These are phyloP conservation scores for Eudemis profundana DNA, from an alignment of 2,888 invertebrate genomes.

Conservation along the genomic window DNA sequence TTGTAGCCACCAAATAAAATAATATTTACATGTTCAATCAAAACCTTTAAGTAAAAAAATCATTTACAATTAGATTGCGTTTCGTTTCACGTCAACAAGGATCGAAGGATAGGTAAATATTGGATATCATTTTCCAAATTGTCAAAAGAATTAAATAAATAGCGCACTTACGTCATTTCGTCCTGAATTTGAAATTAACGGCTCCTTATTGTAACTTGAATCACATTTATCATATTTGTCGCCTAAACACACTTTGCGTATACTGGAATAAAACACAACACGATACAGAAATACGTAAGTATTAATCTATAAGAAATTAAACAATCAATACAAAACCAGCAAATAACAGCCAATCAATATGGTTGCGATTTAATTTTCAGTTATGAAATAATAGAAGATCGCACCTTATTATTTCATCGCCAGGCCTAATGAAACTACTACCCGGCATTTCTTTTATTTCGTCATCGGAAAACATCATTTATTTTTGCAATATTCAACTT, in stretches of 20 bases:
- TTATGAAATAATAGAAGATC: conserved; percentile 58
- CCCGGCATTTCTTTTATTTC: conserved; percentile 79
- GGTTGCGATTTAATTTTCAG: conserved; percentile 60
- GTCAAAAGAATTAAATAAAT: conserved; percentile 15
- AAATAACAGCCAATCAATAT: conserved; percentile 60
- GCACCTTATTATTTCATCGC: conserved; percentile 81
- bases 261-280: conserved; percentile 64
- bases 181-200: conserved; percentile 63
- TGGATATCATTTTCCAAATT: conserved; percentile 6
- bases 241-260: conserved; percentile 76
- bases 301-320: conserved; percentile 50
- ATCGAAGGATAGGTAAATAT: background rate
- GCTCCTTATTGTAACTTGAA: conserved; percentile 64
- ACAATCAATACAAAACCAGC: conserved; percentile 51
- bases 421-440: conserved; percentile 72
- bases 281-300: conserved; percentile 40
- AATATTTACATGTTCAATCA: no score
- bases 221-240: conserved; percentile 76
- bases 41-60: no score
- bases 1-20: no score
- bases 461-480: conserved; percentile 82
- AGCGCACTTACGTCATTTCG: conserved; percentile 71
- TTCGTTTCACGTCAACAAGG: background rate
- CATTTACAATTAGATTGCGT: no score
- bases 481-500: conserved; percentile 80